Base-by-base conservation (phyloP, 1,140 invertebrate species). In the Pemphigus obesinymphae region DNA sequence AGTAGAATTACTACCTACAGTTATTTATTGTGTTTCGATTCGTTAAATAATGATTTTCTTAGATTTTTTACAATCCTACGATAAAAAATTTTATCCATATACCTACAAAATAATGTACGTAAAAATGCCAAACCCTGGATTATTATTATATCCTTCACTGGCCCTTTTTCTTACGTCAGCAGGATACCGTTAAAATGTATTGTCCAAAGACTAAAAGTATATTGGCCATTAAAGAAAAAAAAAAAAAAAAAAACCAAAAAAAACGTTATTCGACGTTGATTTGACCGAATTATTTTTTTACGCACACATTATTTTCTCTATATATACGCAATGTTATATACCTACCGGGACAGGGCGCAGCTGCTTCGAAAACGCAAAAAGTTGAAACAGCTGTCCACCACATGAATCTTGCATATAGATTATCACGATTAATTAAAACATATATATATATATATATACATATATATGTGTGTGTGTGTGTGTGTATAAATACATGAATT, bases 361-460 rank as follows among this genome's bases (percentile, higher is more conserved):
- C 50, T 63, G 76, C 53, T 45, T 29, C 37, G 53, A 63, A 61
- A 80, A 80, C 53, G 76, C 76, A 80, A 80, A 80, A 80, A 80
- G 76, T 80, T 61, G 17, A 80, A 80, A 63, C 76, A 80, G 53
- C 76, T 80, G 76, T 76, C 17, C 53, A 26, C 34, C 53, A 61
- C 40, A 31, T 43, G 50, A 58, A 80, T 63, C 76, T 61, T 37
- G 40, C 55, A 80, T 80, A 80, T 45, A 80, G 37, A 40, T 58
- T 76, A 76, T 76, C 50, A 55, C n/a, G 13, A 80, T 80, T 80
- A 80, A 80, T 80, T 80, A 80, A 78, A 55, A 78, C 34, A 50
- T 23, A 58, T 17, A 70, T 13, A 20, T 15, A 50, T 53, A 53
- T 17, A 2, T 5, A 11, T 11, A 45, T 11, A 11, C 13, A 45